These are phyloP conservation scores for Prunella strophiata DNA, from an alignment of 2,797 vertebrate genomes.

Conservation along the genomic window DNA sequence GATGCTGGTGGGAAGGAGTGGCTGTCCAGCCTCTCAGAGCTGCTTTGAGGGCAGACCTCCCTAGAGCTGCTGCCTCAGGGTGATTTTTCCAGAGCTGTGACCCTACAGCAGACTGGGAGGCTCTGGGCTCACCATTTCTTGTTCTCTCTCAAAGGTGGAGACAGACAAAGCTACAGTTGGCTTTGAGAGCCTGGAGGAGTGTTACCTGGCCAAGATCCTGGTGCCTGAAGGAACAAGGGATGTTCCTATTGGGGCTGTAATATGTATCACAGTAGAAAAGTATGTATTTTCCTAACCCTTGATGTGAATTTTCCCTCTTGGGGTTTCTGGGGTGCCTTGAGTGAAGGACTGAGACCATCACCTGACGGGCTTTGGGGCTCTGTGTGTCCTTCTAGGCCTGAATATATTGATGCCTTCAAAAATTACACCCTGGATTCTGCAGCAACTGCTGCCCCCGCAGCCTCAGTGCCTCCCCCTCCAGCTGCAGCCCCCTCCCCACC, in stretches of 20 bases:
- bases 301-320: neutral
- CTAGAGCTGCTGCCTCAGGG: neutral
- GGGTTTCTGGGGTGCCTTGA: neutral
- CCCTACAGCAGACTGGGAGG: neutral
- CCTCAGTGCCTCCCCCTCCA: conserved; percentile 72
- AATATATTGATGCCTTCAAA: conserved; percentile 89
- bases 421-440: conserved; percentile 85
- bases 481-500: conserved; percentile 65
- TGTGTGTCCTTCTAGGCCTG: conserved; percentile 78
- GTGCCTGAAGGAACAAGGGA: conserved; percentile 95
- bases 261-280: conserved; percentile 97
- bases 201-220: conserved; percentile 96
- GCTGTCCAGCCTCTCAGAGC: neutral
- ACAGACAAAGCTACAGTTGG: conserved; percentile 98
- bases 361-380: neutral
- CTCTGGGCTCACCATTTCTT: neutral
- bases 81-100: neutral
- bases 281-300: conserved; percentile 59
- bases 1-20: neutral
- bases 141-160: conserved; percentile 85
- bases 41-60: neutral
- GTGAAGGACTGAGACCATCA: neutral
- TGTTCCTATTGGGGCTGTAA: conserved; percentile 87
- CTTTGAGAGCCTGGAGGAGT: conserved; percentile 94
- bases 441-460: conserved; percentile 58